phyloP scores from a whole-genome alignment of 2,888 invertebrate species.

The Diloba caeruleocephala region DNA sequence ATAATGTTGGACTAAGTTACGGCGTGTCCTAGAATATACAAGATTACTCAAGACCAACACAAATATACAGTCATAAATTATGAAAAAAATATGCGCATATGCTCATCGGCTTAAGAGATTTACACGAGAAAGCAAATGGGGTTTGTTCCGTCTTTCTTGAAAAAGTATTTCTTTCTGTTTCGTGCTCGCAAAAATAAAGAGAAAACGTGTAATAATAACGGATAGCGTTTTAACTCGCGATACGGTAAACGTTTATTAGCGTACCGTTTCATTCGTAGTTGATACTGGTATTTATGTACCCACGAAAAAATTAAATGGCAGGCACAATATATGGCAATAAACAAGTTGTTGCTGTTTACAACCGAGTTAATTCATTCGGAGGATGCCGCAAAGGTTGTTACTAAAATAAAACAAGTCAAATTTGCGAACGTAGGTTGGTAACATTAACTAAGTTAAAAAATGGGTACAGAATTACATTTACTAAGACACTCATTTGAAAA shows the following conservation, averaged over 20 bases:
- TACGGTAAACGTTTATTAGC: constrained; percentile 19
- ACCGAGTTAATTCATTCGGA: too few relatives aligned
- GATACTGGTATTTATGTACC: too few relatives aligned
- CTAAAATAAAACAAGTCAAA: too few relatives aligned
- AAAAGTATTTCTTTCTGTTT: constrained; percentile 29
- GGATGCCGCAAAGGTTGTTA: too few relatives aligned
- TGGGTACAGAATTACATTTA: too few relatives aligned
- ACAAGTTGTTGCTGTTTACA: too few relatives aligned
- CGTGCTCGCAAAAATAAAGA: constrained; percentile 34
- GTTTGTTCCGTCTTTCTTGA: constrained; percentile 33
- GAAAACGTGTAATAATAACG: constrained; percentile 35
- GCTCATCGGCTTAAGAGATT: constrained; percentile 60
- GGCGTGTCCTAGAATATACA: constrained; percentile 51
- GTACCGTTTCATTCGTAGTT: not conserved
- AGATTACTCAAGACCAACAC: constrained; percentile 54
- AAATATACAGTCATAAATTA: constrained; percentile 61
- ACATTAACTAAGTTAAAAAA: too few relatives aligned
- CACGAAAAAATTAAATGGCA: too few relatives aligned
- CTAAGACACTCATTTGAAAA: too few relatives aligned
- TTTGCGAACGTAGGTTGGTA: too few relatives aligned
- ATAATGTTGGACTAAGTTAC: constrained; percentile 40
- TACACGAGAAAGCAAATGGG: constrained; percentile 55
- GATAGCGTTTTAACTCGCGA: constrained; percentile 36
- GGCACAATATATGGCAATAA: too few relatives aligned
- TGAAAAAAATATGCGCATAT: constrained; percentile 59